Base-by-base conservation (phyloP, 2,888 invertebrate species). In the Eilema griseolum region DNA sequence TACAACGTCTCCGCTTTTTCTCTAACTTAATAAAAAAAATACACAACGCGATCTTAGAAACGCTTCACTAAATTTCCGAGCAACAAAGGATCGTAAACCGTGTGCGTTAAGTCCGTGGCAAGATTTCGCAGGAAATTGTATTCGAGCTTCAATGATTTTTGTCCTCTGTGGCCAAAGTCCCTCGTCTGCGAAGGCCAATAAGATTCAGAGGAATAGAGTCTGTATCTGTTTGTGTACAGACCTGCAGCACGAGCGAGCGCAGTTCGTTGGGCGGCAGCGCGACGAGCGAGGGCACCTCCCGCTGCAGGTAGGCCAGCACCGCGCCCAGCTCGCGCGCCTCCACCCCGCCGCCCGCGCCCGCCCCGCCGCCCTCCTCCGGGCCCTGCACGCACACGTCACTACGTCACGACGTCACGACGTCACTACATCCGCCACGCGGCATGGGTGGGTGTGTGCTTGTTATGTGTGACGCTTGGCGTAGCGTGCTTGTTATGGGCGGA, bases 271-370 rank as follows among this genome's bases (percentile, higher is more conserved):
- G 93, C 81, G 96, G 95, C 87, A 95, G 86, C 83, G 95, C 92
- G 62, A 95, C 93, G 60, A 95, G 92, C 77, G 94, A 94, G 62
- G 95, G 95, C 85, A 96, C 96, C 86, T 96, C 95, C 46, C 95
- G 94, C 89, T 96, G 96, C 81, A 96, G 93, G 89, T 96, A 96
- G 31, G 96, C 96, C 87, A 96, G 95, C 88, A 96, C 94, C 71
- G 96, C 96, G 86, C 95, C 95, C 79, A 96, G 93, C 92, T 96
- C 96, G 79, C 94, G 94, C 77, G 94, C 93, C 88, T 94, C 94
- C 86, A 89, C 91, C 72, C 76, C 82, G 52, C 74, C 79, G 66
- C 67, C 77, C 70, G 79, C 86, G 71, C 79, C 80, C 79, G 79
- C 74, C 72, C 72, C 69, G 67, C 31, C 57, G 23, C 56, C 57